Percentiles rank a stretch among this genome's conserved stretches.
Evolutionary conservation across 2,888 invertebrate genomes (phyloP).

Genomic region (Hyles lineata): DNA sequence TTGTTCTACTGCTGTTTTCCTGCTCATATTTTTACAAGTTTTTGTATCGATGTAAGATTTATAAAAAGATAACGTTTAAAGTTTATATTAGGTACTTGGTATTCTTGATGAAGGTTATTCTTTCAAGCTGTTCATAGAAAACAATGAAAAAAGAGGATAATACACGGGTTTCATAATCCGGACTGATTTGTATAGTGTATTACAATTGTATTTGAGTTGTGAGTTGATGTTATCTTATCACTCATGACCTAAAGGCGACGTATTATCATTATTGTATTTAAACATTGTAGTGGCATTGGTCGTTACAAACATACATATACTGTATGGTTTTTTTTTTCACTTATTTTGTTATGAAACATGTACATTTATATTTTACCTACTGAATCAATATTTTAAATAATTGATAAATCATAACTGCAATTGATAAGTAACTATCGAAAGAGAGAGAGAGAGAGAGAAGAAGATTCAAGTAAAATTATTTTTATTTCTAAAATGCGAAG

Average conservation of each 20-base stretch:
- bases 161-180: neutral
- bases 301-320: neutral
- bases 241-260: conserved; percentile 1
- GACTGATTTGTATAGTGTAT: neutral
- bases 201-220: conserved; percentile 1
- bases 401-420: no score
- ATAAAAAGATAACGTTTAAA: neutral
- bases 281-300: neutral
- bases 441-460: no score
- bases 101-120: neutral
- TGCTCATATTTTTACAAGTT: neutral
- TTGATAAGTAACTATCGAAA: no score
- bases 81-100: neutral
- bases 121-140: neutral
- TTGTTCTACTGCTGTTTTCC: conserved; percentile 6
- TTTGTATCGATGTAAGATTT: neutral
- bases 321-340: neutral
- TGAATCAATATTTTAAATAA: no score
- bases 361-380: no score
- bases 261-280: conserved; percentile 10
- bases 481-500: no score
- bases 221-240: conserved; percentile 3
- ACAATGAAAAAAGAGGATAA: neutral
- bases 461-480: no score
- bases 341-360: neutral